Conservation (phyloP, 2,888 invertebrate species). For the Vandiemenella viatica region DNA sequence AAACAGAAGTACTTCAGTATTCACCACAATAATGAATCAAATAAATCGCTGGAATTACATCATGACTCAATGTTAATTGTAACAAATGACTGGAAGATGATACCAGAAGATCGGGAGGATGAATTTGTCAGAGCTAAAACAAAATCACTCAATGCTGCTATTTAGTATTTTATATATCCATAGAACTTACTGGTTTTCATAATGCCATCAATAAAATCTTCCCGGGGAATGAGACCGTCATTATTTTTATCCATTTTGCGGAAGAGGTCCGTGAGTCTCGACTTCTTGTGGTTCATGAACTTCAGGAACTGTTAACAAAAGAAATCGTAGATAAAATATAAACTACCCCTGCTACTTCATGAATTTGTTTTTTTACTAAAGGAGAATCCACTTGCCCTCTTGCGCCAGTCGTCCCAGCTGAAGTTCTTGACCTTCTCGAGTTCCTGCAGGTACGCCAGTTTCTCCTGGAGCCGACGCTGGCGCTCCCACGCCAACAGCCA, state of each 20-base stretch:
- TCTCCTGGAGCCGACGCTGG: slow-evolving; percentile 85
- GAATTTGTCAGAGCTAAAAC: too few relatives aligned
- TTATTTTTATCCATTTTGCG: slow-evolving; percentile 97
- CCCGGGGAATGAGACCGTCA: slow-evolving; percentile 87
- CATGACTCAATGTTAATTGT: too few relatives aligned
- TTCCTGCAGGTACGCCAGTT: slow-evolving; percentile 80
- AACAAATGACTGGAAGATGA: too few relatives aligned
- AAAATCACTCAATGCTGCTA: too few relatives aligned
- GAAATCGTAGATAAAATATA: slow-evolving; percentile 33
- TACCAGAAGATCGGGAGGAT: too few relatives aligned
- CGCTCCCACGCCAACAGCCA: slow-evolving; percentile 97
- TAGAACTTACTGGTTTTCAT: slow-evolving; percentile 75
- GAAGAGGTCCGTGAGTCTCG: slow-evolving; percentile 93
- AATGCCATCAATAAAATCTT: slow-evolving; percentile 97
- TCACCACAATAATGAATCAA: too few relatives aligned
- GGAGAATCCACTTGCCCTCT: too few relatives aligned
- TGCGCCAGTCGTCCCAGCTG: slow-evolving; percentile 99
- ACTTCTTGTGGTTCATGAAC: slow-evolving; percentile 99
- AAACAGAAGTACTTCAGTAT: too few relatives aligned
- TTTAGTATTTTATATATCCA: too few relatives aligned
- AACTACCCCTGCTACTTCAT: too few relatives aligned
- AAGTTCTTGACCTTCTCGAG: slow-evolving; percentile 95
- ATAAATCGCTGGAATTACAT: too few relatives aligned
- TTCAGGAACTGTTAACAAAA: slow-evolving; percentile 62
- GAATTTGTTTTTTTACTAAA: too few relatives aligned